Conservation (phyloP, 2,113 vertebrate genomes). For the Megalops atlanticus region DNA sequence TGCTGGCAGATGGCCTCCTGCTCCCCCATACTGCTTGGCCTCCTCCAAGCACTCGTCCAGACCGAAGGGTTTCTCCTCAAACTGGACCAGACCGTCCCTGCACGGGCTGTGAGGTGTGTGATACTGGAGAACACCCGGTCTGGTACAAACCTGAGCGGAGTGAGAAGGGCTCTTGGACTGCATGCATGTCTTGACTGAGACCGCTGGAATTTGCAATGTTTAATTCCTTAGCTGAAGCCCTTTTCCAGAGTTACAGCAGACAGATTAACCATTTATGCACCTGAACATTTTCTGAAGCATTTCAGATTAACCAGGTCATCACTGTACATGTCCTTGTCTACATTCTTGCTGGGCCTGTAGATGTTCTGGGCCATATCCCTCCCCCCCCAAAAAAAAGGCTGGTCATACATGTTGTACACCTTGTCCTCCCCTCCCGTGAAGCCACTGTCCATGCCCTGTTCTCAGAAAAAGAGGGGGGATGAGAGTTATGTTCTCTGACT, state of each 20-base stretch:
- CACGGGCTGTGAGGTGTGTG: constrained; percentile 84
- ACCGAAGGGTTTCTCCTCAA: constrained; percentile 98
- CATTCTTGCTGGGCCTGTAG: constrained; percentile 91
- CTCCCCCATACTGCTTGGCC: constrained; percentile 88
- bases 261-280: too few species aligned
- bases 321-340: constrained; percentile 88
- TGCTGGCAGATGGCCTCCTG: constrained; percentile 89
- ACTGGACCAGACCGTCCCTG: constrained; percentile 91
- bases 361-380: constrained; percentile 94
- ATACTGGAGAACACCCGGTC: constrained; percentile 92
- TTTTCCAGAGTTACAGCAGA: too few species aligned
- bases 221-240: too few species aligned
- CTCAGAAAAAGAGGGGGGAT: too few species aligned
- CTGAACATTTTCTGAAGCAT: too few species aligned
- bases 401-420: constrained; percentile 92
- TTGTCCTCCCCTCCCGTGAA: constrained; percentile 95
- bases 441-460: constrained; percentile 96
- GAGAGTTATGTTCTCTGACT: too few species aligned
- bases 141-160: constrained; percentile 91
- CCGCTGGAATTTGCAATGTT: too few species aligned
- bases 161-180: too few species aligned
- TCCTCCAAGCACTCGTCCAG: constrained; percentile 99
- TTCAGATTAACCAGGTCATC: constrained; percentile 85
- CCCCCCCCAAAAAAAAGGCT: constrained; percentile 86
- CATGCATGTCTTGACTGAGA: too few species aligned